Evolutionary conservation across 2,797 vertebrate genomes (phyloP), one percentile per base, ranked within the genome.

Genomic region (Phoeniculus purpureus): DNA sequence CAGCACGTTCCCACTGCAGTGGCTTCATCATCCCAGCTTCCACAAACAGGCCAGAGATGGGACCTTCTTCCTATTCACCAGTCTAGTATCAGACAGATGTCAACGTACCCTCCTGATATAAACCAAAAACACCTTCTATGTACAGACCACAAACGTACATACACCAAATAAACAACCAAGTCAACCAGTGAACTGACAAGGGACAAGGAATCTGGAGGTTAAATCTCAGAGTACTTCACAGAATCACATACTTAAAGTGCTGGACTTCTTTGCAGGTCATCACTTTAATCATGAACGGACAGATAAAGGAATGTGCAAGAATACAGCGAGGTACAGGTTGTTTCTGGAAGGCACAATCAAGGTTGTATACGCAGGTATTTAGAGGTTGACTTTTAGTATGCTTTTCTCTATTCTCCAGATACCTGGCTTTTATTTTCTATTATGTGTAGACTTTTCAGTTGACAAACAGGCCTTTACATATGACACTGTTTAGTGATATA

Each of bases 21-120:
- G 95, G 94, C 95, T 95, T 96, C 95, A 94, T 94, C 95, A 96
- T 96, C 94, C 93, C 95, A 94, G 94, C 95, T 96, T 96, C 95
- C 95, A 94, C 88, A 96, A 94, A 94, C 94, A 68, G 76, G 93
- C 76, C 95, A 94, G 93, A 96, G 95, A 92, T 89, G 93, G 94
- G 86, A 94, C 95, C 93, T 95, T 95, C 95, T 96, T 96, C 94
- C 95, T 94, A 96, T 94, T 85, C 95, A 96, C 94, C 95, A 95
- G 95, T 85, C 95, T 96, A 96, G 95, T 90, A 94, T 73, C 93
- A 96, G 81, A 96, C 79, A 95, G 93, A 90, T 94, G 95, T 31
- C 95, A 95, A 92, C 66, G 93, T 90, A 94, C 94, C 92, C 93
- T 96, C 95, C 95, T 96, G 95, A 94, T 94, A 51, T 4, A 94